These are phyloP conservation scores for Aramus guarauna DNA, from an alignment of 2,113 vertebrate genomes.

Conservation along the genomic window DNA sequence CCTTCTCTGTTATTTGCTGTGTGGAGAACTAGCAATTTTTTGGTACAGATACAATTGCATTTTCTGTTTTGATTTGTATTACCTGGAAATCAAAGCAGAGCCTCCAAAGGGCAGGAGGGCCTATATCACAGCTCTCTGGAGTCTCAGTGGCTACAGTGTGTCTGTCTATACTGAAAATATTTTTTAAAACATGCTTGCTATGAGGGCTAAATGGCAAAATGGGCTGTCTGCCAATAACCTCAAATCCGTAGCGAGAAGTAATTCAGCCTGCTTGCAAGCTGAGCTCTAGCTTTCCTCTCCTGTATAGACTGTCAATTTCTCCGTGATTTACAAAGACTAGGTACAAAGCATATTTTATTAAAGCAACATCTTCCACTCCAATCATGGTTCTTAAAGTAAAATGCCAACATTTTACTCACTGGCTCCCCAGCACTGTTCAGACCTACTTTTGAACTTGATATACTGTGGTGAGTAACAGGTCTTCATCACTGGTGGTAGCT, in stretches of 20 bases:
- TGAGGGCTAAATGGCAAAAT: constrained; percentile 55
- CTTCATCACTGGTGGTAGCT: not conserved
- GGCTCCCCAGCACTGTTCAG: not conserved
- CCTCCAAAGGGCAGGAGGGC: constrained; percentile 1
- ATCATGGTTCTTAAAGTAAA: constrained; percentile 12
- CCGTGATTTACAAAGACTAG: constrained; percentile 21
- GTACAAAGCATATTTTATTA: constrained; percentile 39
- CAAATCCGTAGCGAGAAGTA: constrained; percentile 49
- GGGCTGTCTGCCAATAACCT: constrained; percentile 49
- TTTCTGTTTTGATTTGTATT: constrained; percentile 10
- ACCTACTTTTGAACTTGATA: constrained; percentile 7
- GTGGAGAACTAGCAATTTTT: not conserved
- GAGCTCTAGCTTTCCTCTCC: constrained; percentile 13
- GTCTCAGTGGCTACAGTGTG: constrained; percentile 36
- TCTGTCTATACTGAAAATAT: constrained; percentile 29
- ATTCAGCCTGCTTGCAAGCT: constrained; percentile 40
- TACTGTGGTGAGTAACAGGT: not conserved
- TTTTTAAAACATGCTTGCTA: constrained; percentile 26
- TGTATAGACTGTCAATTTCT: constrained; percentile 2
- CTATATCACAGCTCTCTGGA: not conserved
- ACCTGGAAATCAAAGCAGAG: constrained; percentile 6
- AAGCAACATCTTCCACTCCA: constrained; percentile 9
- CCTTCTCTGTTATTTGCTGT: not conserved
- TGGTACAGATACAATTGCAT: not conserved
- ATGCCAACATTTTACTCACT: not conserved